A percentile compares a stretch with the other conserved stretches of the same genome.
Conservation (phyloP, 2,113 vertebrate genomes). For the Strix uralensis region DNA sequence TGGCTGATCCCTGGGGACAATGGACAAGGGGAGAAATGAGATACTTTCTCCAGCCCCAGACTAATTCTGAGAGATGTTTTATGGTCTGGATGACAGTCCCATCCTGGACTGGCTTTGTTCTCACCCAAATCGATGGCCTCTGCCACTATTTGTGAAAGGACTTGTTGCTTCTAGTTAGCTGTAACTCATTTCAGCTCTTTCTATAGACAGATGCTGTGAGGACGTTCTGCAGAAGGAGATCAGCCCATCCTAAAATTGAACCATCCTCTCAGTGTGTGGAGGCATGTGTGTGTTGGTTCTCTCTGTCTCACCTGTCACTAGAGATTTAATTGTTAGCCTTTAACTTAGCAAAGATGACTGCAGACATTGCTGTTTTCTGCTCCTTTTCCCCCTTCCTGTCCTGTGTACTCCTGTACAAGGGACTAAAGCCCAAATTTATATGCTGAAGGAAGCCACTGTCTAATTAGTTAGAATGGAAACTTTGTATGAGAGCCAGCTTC, state of each 20-base stretch:
- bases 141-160: neutral
- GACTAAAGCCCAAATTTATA: neutral
- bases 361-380: neutral
- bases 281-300: neutral
- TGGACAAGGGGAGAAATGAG: neutral
- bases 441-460: neutral
- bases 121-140: neutral
- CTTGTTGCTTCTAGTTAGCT: neutral
- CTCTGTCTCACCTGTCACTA: neutral
- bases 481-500: neutral
- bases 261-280: neutral
- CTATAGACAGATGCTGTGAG: neutral
- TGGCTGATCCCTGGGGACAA: neutral
- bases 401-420: neutral
- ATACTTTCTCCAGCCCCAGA: neutral
- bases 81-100: neutral
- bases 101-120: neutral
- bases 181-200: neutral
- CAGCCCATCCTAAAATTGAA: neutral
- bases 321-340: neutral
- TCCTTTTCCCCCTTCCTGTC: neutral
- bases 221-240: neutral
- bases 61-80: neutral
- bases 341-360: neutral
- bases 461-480: neutral